phyloP scores from a whole-genome alignment of 1,140 invertebrate genomes.

The Pygmarrhopalites habei region DNA sequence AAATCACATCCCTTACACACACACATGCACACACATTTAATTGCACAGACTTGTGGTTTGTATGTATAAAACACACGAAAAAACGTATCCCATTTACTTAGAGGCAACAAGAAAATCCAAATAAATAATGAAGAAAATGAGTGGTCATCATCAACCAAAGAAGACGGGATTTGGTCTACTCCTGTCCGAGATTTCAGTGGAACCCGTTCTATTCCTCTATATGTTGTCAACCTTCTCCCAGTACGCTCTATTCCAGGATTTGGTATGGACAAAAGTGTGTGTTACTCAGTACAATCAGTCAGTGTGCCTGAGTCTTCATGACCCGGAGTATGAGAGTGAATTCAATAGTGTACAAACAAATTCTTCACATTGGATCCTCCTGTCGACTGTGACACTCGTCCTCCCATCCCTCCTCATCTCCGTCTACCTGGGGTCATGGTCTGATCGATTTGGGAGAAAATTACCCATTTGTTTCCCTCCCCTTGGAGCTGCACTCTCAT shows the following conservation, averaged over 20 bases:
- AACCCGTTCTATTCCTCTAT: conserved; percentile 49
- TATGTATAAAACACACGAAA: too few relatives aligned
- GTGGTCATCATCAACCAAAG: not conserved
- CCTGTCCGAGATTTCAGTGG: conserved; percentile 42
- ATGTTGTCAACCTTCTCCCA: conserved; percentile 48
- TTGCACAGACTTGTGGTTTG: too few relatives aligned
- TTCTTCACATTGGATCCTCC: conserved; percentile 45
- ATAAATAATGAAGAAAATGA: too few relatives aligned
- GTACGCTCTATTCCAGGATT: conserved; percentile 46
- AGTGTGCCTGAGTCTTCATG: conserved; percentile 41
- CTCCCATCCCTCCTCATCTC: conserved; percentile 45
- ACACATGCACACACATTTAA: too few relatives aligned
- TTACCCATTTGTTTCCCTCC: conserved; percentile 47
- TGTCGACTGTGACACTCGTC: conserved; percentile 44
- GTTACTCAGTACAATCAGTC: conserved; percentile 30
- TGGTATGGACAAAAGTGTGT: conserved; percentile 47
- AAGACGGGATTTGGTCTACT: not conserved
- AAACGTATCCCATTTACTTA: too few relatives aligned
- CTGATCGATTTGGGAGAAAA: conserved; percentile 47
- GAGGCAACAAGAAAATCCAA: too few relatives aligned
- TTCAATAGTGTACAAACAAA: conserved; percentile 43
- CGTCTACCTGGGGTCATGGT: conserved; percentile 34
- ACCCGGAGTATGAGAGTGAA: conserved; percentile 38
- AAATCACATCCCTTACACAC: too few relatives aligned
- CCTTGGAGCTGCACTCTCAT: conserved; percentile 43